Evolutionary conservation across 2,888 invertebrate species (phyloP), one percentile per base, ranked within the genome.

Genomic region (Sinodicranocentrus sp.): DNA sequence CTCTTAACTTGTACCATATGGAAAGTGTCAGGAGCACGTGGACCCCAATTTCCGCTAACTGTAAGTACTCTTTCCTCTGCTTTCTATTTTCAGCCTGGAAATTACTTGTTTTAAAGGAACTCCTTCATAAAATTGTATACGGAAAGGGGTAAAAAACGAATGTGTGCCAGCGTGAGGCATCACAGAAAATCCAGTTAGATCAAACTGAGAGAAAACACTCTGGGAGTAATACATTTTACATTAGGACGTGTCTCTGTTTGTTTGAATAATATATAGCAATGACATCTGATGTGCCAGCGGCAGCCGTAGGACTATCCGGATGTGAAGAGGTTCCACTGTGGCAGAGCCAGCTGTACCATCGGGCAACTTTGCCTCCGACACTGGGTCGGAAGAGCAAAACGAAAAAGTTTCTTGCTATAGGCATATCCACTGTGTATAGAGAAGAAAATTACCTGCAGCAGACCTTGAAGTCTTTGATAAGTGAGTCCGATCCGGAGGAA

Each of bases 401-500:
- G 19, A 79, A 88, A 89, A 91, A 89, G 25, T 90, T 89, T 77
- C 85, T 91, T 15, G 90, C 91, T 0, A 90, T 91, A 10, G 91
- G 91, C 10, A 90, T 91, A 61, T 90, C 91, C 2, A 90, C 90
- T 1, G 90, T 91, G 13, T 89, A 89, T 73, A 87, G 91, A 59
- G 88, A 89, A 48, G 90, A 90, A 33, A 89, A 89, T 76, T 91
- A 91, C 87, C 87, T 91, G 43, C 86, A 88, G 23, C 85, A 89
- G 73, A 91, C 91, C 0, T 71, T 91, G 5, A 84, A 89, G 33
- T 91, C 91, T n/a, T 82, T 91, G 23, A 87, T 91, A 5, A 85
- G 89, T 19, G 89, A 90, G 76, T 90, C 90, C 2, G 87, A 89
- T 2, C 84, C 82, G 0, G 84, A 82, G 0, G 90, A 91, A 39